Percentiles rank a stretch among this genome's conserved stretches.
phyloP scores from a whole-genome alignment of 2,797 vertebrate species.

The Acanthis flammea region DNA sequence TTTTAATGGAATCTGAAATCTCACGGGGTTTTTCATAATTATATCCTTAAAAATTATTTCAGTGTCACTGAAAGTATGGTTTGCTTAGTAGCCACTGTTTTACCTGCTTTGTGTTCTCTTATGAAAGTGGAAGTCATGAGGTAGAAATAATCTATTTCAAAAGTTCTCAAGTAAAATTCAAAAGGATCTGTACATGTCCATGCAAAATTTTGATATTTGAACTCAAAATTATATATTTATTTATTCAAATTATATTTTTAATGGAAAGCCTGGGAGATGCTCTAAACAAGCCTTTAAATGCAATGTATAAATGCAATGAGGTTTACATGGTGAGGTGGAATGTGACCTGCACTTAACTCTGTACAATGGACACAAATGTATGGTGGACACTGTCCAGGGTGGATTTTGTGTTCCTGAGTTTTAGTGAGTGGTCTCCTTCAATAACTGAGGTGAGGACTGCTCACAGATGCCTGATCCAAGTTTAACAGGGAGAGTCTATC shows the following conservation, averaged over 20 bases:
- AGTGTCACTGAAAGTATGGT: not conserved
- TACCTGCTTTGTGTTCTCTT: not conserved
- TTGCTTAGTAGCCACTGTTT: not conserved
- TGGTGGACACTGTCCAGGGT: not conserved
- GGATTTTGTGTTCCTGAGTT: not conserved
- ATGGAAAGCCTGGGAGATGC: not conserved
- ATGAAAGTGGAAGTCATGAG: not conserved
- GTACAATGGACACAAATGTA: rapidly evolving
- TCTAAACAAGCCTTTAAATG: not conserved
- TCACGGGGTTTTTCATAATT: not conserved
- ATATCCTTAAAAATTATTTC: not conserved
- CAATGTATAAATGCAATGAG: not conserved
- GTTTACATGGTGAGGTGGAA: not conserved
- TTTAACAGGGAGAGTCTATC: not conserved
- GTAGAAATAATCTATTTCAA: not conserved
- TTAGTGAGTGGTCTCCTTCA: not conserved
- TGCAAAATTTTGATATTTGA: not conserved
- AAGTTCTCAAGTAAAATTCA: not conserved
- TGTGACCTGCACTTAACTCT: not conserved
- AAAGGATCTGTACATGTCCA: not conserved
- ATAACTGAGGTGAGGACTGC: not conserved
- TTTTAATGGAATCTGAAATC: not conserved
- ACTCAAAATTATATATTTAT: not conserved
- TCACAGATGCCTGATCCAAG: not conserved
- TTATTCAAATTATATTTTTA: not conserved